A percentile compares a stretch with the other conserved stretches of the same genome.
These are phyloP conservation scores for Hypanus sabinus DNA, from an alignment of 2,113 vertebrate species.

Conservation along the genomic window DNA sequence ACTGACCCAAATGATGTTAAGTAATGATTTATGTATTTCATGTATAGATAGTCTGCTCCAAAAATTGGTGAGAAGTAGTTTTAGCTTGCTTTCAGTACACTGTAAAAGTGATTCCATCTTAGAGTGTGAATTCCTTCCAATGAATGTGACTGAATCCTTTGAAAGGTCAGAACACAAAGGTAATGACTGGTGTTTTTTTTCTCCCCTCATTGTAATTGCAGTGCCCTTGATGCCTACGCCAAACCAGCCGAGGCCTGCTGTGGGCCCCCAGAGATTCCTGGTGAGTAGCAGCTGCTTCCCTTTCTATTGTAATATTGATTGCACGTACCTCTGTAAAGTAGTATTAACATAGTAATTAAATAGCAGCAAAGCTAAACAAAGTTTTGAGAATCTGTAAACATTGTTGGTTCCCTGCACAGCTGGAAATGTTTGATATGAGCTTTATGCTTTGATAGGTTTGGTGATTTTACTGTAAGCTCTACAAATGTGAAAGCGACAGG, in stretches of 20 bases:
- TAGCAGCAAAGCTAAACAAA: conserved; percentile 58
- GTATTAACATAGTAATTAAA: conserved; percentile 68
- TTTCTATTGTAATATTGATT: conserved; percentile 52
- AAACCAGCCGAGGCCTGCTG: conserved; percentile 85
- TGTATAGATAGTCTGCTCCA: not conserved
- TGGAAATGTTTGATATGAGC: conserved; percentile 73
- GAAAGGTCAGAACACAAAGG: conserved; percentile 35
- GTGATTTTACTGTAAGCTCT: conserved; percentile 63
- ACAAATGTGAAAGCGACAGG: conserved; percentile 46
- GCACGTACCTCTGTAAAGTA: conserved; percentile 59
- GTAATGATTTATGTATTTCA: not conserved
- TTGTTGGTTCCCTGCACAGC: conserved; percentile 65
- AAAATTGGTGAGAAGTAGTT: not conserved
- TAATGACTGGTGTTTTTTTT: conserved; percentile 39
- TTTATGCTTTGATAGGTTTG: conserved; percentile 63
- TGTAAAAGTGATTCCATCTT: not conserved
- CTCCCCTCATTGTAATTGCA: conserved; percentile 54
- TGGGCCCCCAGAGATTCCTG: conserved; percentile 90
- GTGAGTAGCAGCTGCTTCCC: conserved; percentile 82
- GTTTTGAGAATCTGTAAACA: conserved; percentile 73
- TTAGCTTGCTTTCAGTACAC: conserved; percentile 3
- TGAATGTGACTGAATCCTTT: not conserved
- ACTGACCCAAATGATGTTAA: conserved; percentile 6
- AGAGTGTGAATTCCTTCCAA: not conserved
- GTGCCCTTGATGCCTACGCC: conserved; percentile 92